Conservation (phyloP, 2,797 vertebrate species). For the Anableps anableps region DNA sequence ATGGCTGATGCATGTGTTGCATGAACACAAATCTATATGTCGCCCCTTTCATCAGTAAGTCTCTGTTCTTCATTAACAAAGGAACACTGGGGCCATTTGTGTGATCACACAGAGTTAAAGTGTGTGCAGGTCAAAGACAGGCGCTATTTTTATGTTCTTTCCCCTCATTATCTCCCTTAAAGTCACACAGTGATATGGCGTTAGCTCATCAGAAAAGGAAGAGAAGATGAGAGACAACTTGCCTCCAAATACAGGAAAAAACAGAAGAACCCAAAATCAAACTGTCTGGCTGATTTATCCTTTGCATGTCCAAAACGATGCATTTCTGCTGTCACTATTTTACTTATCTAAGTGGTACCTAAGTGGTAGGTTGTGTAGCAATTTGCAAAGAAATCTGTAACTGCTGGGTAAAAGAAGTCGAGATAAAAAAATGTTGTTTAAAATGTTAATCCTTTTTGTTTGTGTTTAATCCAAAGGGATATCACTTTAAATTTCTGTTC, state of each 20-base stretch:
- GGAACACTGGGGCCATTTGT: conserved; percentile 35
- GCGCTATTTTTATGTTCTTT: conserved; percentile 3
- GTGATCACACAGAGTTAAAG: conserved; percentile 17
- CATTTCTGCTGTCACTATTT: neutral
- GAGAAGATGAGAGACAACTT: conserved; percentile 1
- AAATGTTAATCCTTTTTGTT: neutral
- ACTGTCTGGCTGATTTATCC: neutral
- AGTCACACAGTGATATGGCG: neutral
- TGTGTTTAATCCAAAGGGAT: neutral
- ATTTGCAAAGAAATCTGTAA: neutral
- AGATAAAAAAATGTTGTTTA: neutral
- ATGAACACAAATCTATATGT: conserved; percentile 27
- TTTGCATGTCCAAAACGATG: neutral
- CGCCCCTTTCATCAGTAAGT: conserved; percentile 29
- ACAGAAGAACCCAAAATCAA: neutral
- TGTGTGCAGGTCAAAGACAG: neutral
- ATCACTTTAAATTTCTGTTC: neutral
- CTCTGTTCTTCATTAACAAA: conserved; percentile 47
- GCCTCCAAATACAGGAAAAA: neutral
- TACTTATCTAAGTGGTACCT: neutral
- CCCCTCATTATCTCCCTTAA: neutral
- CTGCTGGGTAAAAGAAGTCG: neutral
- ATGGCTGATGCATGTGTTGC: neutral
- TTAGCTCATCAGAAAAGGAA: conserved; percentile 11
- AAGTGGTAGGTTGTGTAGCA: neutral